Evolutionary conservation across 2,888 invertebrate species (phyloP).

Genomic region (Perdita meconis): DNA sequence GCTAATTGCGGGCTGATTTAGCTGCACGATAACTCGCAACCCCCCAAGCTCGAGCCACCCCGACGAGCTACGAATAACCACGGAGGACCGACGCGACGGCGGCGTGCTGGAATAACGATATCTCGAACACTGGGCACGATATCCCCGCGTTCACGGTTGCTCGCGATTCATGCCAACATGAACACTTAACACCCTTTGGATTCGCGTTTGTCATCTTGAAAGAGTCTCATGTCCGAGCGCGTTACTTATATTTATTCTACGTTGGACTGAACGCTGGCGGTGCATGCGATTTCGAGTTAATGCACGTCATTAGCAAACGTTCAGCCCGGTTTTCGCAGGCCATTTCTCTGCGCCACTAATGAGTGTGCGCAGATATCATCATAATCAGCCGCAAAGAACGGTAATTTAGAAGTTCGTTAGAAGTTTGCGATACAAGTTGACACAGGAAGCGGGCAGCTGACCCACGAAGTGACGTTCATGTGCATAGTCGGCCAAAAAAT

Average conservation of each 20-base stretch:
- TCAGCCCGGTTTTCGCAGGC: constrained; percentile 8
- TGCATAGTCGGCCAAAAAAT: too few relatives aligned
- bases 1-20: constrained; percentile 77
- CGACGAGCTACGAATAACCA: constrained; percentile 53
- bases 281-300: constrained; percentile 5
- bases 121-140: constrained; percentile 47
- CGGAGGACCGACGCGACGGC: constrained; percentile 57
- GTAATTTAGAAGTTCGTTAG: constrained; percentile 56
- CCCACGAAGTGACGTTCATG: constrained; percentile 17
- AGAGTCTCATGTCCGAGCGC: not conserved
- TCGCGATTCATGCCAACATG: not conserved
- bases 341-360: constrained; percentile 25
- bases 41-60: constrained; percentile 53
- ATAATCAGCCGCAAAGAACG: constrained; percentile 37
- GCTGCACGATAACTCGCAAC: constrained; percentile 72
- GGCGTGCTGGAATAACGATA: constrained; percentile 55
- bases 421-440: constrained; percentile 18
- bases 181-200: not conserved
- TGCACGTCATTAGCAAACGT: constrained; percentile 28
- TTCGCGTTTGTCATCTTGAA: not conserved
- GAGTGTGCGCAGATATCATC: constrained; percentile 43
- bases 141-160: not conserved
- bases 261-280: not conserved
- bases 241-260: too few relatives aligned
- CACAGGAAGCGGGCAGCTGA: constrained; percentile 44